Evolutionary conservation across 2,113 vertebrate genomes (phyloP).

Genomic region (Paradoxurus hermaphroditus): DNA sequence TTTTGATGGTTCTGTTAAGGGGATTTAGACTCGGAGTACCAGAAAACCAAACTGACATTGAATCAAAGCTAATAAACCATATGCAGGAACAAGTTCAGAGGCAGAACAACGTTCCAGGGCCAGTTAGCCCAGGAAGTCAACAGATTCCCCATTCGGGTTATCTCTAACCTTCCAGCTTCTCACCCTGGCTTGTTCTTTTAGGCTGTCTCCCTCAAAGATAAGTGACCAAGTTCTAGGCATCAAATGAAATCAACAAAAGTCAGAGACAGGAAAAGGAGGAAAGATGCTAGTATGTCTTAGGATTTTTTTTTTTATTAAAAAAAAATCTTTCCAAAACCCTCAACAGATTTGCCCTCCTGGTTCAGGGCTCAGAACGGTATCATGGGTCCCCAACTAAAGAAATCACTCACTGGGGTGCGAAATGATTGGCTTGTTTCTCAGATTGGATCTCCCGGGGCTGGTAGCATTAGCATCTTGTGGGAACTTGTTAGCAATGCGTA

Average conservation of each 20-base stretch:
- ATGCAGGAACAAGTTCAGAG: neutral
- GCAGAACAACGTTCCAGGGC: neutral
- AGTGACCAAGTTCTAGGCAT: neutral
- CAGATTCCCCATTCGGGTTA: neutral
- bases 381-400: neutral
- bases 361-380: neutral
- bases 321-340: neutral
- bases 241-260: neutral
- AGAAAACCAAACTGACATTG: neutral
- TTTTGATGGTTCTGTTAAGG: neutral
- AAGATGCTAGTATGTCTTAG: neutral
- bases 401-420: neutral
- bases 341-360: neutral
- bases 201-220: neutral
- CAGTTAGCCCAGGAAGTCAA: neutral
- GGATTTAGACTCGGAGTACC: neutral
- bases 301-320: neutral
- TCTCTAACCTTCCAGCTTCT: neutral
- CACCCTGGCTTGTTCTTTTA: neutral
- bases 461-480: neutral
- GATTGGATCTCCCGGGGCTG: accelerated
- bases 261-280: neutral
- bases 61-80: neutral
- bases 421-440: neutral
- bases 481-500: neutral